Base-by-base conservation (phyloP, 1,140 invertebrate species). In the Mya arenaria region DNA sequence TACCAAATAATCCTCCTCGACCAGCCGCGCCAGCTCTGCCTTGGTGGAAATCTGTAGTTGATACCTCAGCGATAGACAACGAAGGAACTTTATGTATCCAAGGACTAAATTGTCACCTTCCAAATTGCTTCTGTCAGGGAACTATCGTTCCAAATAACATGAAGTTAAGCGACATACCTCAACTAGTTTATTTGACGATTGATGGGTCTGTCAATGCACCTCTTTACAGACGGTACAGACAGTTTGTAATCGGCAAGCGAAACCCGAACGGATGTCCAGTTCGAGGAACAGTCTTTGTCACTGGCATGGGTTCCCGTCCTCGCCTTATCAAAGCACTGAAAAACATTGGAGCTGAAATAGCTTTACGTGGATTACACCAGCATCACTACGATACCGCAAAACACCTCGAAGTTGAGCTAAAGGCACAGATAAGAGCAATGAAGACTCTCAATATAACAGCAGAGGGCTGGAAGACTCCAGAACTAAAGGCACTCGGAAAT, bases 151-250 rank as follows among this genome's bases (percentile, higher is more conserved):
- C 82, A 32, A 44, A 34, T 8, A 79, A 78, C 17, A 28, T 60
- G 23, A 66, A 30, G 8, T n/a, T 44, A 1, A 17, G 34, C 17
- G 79, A 84, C 13, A 79, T 48, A 1, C 82, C 82, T 17, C 82
- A 84, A 73, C 48, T 84, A 39, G 68, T 84, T 4, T 79, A 84
- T 23, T 19, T 84, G 1, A 84, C 82, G 17, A 72, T 78, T 30
- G 82, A 84, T n/a, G 82, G 82, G 4, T 71, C 55, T 19, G 25
- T 84, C 0, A 84, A 78, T 44, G 28, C 65, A 1, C 32, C 73
- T 10, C 32, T 71, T 5, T 72, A 28, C 34, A 36, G 62, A 37
- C 39, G 68, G 15, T 78, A 78, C 36, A 32, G 55, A 23, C 55
- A 63, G 36, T 44, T 84, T 4, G 63, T 84, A 5, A 15, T 39